Evolutionary conservation across 2,888 invertebrate species (phyloP).

Genomic region (Plemyria rubiginata): DNA sequence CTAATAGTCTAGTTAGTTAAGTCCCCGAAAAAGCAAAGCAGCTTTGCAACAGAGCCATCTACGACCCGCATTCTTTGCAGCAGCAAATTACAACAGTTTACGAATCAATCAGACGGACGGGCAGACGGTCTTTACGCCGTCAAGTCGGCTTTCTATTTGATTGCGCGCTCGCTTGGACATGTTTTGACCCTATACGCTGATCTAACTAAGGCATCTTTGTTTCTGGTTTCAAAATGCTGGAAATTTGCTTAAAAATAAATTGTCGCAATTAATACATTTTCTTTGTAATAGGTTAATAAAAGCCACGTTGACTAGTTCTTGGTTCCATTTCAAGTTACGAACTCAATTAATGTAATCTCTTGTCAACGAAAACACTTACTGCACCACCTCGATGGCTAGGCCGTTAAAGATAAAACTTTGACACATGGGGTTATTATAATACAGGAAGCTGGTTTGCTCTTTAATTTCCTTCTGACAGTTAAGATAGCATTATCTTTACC

Average conservation of each 20-base stretch:
- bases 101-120: conserved; percentile 41
- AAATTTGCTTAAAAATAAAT: too few relatives aligned
- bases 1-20: too few relatives aligned
- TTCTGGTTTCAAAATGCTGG: background rate
- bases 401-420: conserved; percentile 36
- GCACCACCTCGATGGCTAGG: conserved; percentile 26
- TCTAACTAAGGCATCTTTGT: conserved; percentile 2
- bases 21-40: background rate
- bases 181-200: background rate
- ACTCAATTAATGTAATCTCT: conserved; percentile 24
- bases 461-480: conserved; percentile 38
- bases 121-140: conserved; percentile 44
- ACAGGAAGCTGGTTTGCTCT: conserved; percentile 32
- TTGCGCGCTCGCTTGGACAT: conserved; percentile 33
- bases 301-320: conserved; percentile 10
- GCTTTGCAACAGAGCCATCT: conserved; percentile 1
- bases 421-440: conserved; percentile 36
- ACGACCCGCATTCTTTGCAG: conserved; percentile 16
- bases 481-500: conserved; percentile 32
- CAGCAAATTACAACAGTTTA: conserved; percentile 30
- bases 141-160: conserved; percentile 42
- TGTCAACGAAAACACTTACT: conserved; percentile 30
- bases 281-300: background rate
- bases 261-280: too few relatives aligned
- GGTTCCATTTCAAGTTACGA: conserved; percentile 9